A percentile compares a stretch with the other conserved stretches of the same genome.
Conservation (phyloP, 2,113 vertebrate species). For the Malaclemys terrapin region DNA sequence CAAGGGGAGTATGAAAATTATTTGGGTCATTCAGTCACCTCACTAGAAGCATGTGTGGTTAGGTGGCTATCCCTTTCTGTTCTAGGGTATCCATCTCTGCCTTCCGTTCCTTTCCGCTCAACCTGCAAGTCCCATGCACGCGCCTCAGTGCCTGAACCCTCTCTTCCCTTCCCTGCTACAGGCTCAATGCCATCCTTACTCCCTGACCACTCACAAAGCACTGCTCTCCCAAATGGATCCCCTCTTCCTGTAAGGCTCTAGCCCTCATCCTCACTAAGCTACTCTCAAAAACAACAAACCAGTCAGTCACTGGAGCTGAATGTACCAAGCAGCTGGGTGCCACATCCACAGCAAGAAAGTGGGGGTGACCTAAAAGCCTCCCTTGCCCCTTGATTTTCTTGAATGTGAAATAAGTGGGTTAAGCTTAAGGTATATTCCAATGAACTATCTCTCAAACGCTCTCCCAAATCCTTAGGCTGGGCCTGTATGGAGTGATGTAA, state of each 20-base stretch:
- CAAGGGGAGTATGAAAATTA: background rate
- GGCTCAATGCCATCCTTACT: fast-evolving
- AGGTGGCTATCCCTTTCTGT: background rate
- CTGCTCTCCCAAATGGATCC: background rate
- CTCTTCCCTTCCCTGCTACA: background rate
- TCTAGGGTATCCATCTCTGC: background rate
- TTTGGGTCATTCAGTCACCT: background rate
- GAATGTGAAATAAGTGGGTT: background rate
- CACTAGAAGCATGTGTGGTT: background rate
- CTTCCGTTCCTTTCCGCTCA: background rate
- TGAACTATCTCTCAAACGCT: background rate
- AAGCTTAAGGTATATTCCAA: background rate
- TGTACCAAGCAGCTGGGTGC: background rate
- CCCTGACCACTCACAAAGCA: background rate
- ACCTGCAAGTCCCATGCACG: background rate
- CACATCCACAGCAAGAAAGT: fast-evolving
- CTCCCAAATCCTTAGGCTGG: background rate
- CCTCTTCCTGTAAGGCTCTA: background rate
- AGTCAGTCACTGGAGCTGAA: too few relatives aligned
- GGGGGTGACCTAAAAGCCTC: background rate
- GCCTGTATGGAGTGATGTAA: background rate
- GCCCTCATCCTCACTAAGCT: background rate
- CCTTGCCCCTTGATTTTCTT: background rate
- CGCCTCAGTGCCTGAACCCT: background rate
- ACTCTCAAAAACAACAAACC: fast-evolving